phyloP scores from a whole-genome alignment of 2,888 invertebrate genomes.

The Nemoura dubitans region DNA sequence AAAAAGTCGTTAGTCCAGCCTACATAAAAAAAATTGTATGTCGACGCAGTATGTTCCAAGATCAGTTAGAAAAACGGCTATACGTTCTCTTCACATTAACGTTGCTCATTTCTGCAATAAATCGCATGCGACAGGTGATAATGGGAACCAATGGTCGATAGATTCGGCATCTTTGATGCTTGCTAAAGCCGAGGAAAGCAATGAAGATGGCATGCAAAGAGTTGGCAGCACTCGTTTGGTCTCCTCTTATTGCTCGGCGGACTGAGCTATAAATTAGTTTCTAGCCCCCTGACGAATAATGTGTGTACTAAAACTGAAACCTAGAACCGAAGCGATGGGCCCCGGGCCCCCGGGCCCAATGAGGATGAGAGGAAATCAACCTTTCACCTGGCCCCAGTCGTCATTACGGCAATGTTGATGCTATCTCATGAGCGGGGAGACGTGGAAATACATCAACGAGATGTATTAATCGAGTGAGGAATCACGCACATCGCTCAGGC shows the following conservation, averaged over 20 bases:
- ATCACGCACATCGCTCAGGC: background rate
- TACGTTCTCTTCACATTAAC: background rate
- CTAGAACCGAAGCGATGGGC: background rate
- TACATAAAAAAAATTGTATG: background rate
- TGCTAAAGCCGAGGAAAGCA: background rate
- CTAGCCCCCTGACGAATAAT: background rate
- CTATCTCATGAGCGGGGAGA: background rate
- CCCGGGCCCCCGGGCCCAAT: background rate
- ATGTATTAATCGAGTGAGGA: background rate
- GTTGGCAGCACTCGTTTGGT: background rate
- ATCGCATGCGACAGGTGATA: background rate
- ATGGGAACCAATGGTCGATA: background rate
- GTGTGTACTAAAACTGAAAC: background rate
- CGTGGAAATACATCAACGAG: background rate
- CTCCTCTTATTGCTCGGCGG: background rate
- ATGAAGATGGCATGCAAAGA: background rate
- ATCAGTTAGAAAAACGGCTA: background rate
- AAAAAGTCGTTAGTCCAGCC: background rate
- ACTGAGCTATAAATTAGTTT: background rate
- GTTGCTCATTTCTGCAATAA: background rate
- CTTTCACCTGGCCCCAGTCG: background rate
- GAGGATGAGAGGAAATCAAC: background rate
- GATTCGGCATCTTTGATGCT: background rate
- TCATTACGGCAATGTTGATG: slow-evolving; percentile 3
- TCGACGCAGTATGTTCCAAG: background rate